These are phyloP conservation scores for Sylvietta virens DNA, from an alignment of 2,113 vertebrate species.

Conservation along the genomic window DNA sequence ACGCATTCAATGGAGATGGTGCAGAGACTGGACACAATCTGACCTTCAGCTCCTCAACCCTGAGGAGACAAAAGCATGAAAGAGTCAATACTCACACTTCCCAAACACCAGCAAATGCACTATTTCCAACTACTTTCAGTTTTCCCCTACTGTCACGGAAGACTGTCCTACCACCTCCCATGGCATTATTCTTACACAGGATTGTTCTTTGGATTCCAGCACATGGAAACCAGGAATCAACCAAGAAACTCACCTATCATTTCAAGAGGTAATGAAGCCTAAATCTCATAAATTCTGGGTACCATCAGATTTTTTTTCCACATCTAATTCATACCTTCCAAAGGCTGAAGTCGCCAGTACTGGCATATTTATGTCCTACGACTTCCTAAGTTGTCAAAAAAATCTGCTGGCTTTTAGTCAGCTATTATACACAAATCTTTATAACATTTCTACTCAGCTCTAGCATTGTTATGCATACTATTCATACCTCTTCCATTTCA, in stretches of 20 bases:
- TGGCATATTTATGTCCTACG: not conserved
- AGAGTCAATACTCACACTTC: not conserved
- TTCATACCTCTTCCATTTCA: not conserved
- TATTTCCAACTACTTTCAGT: not conserved
- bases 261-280: not conserved
- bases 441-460: not conserved
- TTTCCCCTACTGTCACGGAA: not conserved
- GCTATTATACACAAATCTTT: not conserved
- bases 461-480: not conserved
- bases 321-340: not conserved
- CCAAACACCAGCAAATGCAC: not conserved
- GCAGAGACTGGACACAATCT: not conserved
- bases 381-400: not conserved
- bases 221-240: not conserved
- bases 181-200: fast-evolving
- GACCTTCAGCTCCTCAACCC: not conserved
- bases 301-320: not conserved
- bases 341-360: not conserved
- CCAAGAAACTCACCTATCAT: not conserved
- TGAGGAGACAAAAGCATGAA: not conserved
- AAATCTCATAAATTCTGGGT: not conserved
- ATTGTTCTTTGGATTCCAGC: not conserved
- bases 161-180: not conserved
- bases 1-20: not conserved
- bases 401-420: not conserved